Evolutionary conservation across 2,113 vertebrate species (phyloP), one percentile per base, ranked within the genome.

Genomic region (Donacobius atricapilla): DNA sequence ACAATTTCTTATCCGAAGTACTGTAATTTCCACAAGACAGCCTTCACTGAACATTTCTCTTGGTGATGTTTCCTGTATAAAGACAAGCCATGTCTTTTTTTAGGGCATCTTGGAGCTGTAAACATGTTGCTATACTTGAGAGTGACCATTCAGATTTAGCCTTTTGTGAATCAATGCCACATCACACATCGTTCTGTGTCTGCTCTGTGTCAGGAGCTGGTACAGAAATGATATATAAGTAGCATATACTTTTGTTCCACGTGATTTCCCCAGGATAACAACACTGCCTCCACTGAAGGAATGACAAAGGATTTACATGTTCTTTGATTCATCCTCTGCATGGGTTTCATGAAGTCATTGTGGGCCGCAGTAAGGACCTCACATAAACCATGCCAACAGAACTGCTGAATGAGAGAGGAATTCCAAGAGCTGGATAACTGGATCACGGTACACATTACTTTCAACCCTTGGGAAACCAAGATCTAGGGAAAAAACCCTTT

Each of bases 1-100:
- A 60, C 28, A 70, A 78, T 89, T 83, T 90, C 71, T 94, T 81
- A 73, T 22, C 57, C 77, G 69, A 93, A 95, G 83, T 71, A 87
- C 24, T 30, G 47, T 7, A 54, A 93, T 83, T 93, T 94, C 47
- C 44, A 94, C 58, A 33, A 63, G 82, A 76, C 37, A 35, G 72
- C 79, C 66, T 86, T 87, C 72, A 61, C 39, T 25, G 39, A 73
- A n/a, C 40, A 68, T 68, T 88, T 40, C 60, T 86, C 63, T 60
- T 60, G 27, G 35, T 68, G 63, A 80, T 31, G 31, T 83, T 89
- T 56, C 56, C 64, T 18, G 15, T 56, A 15, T 18, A 31, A 73
- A 77, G 50, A 92, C 17, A 47, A 93, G 13, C 33, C 25, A 2
- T 13, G 10, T 64, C 58, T 63, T 53, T 65, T 86, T 80, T 66